Evolutionary conservation across 1,140 invertebrate genomes (phyloP).

Genomic region (Achatina immaculata): DNA sequence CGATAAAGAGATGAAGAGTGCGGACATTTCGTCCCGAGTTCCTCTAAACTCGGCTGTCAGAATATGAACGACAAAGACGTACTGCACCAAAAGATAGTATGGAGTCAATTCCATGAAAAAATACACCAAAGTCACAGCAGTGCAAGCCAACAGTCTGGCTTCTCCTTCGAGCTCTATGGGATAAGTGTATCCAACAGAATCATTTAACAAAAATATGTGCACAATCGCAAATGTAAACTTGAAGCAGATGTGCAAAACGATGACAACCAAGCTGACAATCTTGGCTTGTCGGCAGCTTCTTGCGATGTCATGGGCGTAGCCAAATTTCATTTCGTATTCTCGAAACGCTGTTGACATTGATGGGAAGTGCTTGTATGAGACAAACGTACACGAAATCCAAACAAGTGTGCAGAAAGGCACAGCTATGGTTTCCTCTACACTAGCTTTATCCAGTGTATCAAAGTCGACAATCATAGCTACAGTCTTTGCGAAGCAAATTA

Average conservation of each 20-base stretch:
- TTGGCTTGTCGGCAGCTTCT: background rate
- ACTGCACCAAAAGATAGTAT: background rate
- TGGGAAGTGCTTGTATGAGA: background rate
- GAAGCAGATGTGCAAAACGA: background rate
- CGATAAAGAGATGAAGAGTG: background rate
- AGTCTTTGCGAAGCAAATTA: background rate
- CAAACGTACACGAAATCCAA: background rate
- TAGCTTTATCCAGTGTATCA: background rate
- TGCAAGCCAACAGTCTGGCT: background rate
- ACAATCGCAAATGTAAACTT: background rate
- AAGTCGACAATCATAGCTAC: background rate
- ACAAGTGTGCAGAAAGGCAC: background rate
- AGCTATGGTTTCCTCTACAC: background rate
- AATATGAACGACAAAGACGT: background rate
- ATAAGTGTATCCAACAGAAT: background rate
- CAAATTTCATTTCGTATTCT: background rate
- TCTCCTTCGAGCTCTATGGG: background rate
- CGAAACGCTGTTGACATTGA: background rate
- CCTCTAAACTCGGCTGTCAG: background rate
- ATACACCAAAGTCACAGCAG: background rate
- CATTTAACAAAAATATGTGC: background rate
- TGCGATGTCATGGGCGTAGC: background rate
- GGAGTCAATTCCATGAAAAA: background rate
- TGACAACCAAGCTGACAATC: background rate
- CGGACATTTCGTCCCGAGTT: background rate